A percentile compares a stretch with the other conserved stretches of the same genome.
These are phyloP conservation scores for Rhagoletis pomonella DNA, from an alignment of 1,140 invertebrate genomes.

Conservation along the genomic window DNA sequence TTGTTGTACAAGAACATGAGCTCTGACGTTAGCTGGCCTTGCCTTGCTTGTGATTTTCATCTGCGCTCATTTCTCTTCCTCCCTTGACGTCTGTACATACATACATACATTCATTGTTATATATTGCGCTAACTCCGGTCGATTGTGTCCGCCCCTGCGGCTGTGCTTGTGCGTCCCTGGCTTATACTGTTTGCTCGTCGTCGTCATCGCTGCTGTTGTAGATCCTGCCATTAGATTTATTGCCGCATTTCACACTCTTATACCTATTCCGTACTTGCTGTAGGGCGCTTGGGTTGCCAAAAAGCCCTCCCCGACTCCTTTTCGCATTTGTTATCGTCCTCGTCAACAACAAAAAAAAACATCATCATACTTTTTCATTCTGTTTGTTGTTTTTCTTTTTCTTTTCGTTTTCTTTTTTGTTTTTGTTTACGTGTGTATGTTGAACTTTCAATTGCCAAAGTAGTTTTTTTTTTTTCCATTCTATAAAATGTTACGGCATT, in stretches of 20 bases:
- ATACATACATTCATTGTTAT: not conserved
- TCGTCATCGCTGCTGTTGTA: conserved; percentile 53
- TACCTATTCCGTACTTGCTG: conserved; percentile 60
- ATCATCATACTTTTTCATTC: conserved; percentile 14
- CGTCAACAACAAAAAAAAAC: conserved; percentile 33
- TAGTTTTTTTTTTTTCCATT: not conserved
- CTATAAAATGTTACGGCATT: conserved; percentile 48
- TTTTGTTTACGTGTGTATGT: not conserved
- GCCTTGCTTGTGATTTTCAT: not conserved
- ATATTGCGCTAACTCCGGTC: not conserved
- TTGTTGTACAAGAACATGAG: not conserved
- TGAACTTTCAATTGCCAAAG: conserved; percentile 31
- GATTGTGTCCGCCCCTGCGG: conserved; percentile 42
- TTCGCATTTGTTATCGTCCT: not conserved
- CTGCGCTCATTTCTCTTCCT: not conserved
- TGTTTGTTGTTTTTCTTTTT: not conserved
- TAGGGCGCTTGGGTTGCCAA: not conserved
- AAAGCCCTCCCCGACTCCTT: not conserved
- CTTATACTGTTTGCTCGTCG: conserved; percentile 54
- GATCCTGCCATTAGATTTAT: conserved; percentile 70
- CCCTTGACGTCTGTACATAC: not conserved
- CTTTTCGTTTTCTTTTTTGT: not conserved
- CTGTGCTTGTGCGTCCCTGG: conserved; percentile 55
- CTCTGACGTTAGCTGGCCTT: conserved; percentile 20
- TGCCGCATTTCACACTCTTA: conserved; percentile 69